Conservation (phyloP, 2,797 vertebrate genomes). For the Mustela erminea region DNA sequence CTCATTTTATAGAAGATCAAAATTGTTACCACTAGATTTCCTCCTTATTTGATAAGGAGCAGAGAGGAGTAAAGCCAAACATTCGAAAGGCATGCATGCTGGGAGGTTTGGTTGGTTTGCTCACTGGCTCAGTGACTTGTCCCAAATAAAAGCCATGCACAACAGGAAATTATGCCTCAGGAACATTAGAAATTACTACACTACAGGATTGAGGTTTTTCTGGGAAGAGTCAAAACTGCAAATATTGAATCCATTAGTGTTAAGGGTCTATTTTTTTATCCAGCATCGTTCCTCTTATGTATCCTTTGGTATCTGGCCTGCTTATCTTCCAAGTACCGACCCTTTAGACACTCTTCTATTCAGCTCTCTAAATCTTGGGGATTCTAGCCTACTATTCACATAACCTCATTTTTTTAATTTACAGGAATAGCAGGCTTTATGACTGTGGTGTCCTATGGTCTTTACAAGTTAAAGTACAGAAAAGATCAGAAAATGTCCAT, state of each 20-base stretch:
- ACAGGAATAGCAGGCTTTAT: slow-evolving; percentile 88
- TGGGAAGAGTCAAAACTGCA: neutral
- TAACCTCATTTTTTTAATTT: slow-evolving; percentile 16
- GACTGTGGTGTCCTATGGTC: slow-evolving; percentile 85
- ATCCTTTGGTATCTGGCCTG: neutral
- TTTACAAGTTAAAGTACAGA: slow-evolving; percentile 86
- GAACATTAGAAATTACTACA: neutral
- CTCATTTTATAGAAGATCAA: neutral
- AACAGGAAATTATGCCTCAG: neutral
- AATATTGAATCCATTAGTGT: neutral
- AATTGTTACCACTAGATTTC: neutral
- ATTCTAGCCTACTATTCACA: neutral
- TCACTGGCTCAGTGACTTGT: neutral
- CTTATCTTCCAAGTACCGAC: neutral
- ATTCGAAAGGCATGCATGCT: neutral
- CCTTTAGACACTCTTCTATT: neutral
- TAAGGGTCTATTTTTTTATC: neutral
- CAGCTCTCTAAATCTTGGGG: neutral
- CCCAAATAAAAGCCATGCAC: neutral
- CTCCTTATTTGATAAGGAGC: neutral
- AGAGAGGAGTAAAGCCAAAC: neutral
- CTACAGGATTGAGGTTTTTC: neutral
- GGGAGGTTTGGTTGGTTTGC: neutral
- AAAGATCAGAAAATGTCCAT: slow-evolving; percentile 87
- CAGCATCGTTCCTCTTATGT: neutral